Evolutionary conservation across 2,113 vertebrate species (phyloP), one percentile per base, ranked within the genome.

Genomic region (Gobio gobio): DNA sequence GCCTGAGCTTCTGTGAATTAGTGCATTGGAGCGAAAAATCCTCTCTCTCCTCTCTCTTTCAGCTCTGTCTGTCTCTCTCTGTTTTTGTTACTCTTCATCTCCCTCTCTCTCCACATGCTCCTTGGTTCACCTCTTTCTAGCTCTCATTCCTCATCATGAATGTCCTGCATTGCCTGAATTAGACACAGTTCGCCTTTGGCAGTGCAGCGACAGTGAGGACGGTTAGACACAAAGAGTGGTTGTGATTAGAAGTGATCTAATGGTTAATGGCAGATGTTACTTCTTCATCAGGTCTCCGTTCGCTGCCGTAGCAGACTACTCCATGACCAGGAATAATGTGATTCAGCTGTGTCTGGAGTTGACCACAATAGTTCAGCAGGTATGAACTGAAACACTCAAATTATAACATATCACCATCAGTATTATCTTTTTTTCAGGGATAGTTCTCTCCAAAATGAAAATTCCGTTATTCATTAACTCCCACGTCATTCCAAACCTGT

Each of bases 281-380:
- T 97, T 93, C 91, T 94, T 91, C 94, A 95, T 90, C 92, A 99
- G 98, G 93, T 95, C 98, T 75, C 97, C 97, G 0, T 99, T 99
- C 90, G 97, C 98, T 58, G 97, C 97, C n/a, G 97, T 99, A 89
- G 96, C 97, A 13, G 98, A 99, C 91, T 98, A 98, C 90, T 97
- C 97, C 2, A 90, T 96, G 90, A 98, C 96, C 72, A 97, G 98
- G 92, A 99, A 99, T 92, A 98, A 97, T 88, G 97, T 99, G 85
- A 99, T 99, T 91, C 98, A 99, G 89, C 95, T 99, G 45, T 99
- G 98, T 94, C 93, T 99, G 85, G 98, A 99, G 90, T 93, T 99
- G 86, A 99, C 98, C 1, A 99, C 98, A 16, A 96, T 97, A 56
- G 98, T 99, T 87, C 98, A 99, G 89, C 98, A 99, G 98, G 98